Percentiles rank a stretch among this genome's conserved stretches.
phyloP scores from a whole-genome alignment of 2,888 invertebrate genomes.

The Rhamnusium bicolor region DNA sequence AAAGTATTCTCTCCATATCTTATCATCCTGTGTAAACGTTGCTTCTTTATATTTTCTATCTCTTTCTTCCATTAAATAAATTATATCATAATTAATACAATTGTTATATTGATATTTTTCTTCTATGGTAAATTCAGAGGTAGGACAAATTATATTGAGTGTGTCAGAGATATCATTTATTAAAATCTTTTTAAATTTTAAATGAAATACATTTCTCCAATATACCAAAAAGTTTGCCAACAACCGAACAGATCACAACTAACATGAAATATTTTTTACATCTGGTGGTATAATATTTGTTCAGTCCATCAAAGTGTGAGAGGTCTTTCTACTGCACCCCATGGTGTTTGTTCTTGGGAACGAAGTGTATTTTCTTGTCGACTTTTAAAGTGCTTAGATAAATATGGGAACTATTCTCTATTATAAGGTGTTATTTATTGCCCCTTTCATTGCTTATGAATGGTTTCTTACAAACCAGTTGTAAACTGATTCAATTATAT shows the following conservation, averaged over 20 bases:
- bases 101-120: too few relatives aligned
- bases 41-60: too few relatives aligned
- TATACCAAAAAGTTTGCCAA: not conserved
- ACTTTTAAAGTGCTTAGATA: slow-evolving; percentile 38
- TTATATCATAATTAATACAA: too few relatives aligned
- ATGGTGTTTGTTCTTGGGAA: slow-evolving; percentile 27
- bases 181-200: too few relatives aligned
- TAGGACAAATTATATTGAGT: too few relatives aligned
- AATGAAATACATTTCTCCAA: too few relatives aligned
- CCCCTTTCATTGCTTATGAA: slow-evolving; percentile 35
- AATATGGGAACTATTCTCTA: slow-evolving; percentile 32
- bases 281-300: slow-evolving; percentile 23
- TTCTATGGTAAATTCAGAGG: too few relatives aligned
- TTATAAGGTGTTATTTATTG: slow-evolving; percentile 38
- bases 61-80: too few relatives aligned
- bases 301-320: slow-evolving; percentile 17
- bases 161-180: too few relatives aligned
- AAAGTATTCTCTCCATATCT: too few relatives aligned
- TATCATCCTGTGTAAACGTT: too few relatives aligned
- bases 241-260: not conserved
- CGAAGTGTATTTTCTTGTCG: slow-evolving; percentile 30
- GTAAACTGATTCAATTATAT: slow-evolving; percentile 41
- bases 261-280: slow-evolving; percentile 1
- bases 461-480: slow-evolving; percentile 35
- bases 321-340: slow-evolving; percentile 25